Conservation (phyloP, 2,113 vertebrate genomes). For the Gymnarchus niloticus region DNA sequence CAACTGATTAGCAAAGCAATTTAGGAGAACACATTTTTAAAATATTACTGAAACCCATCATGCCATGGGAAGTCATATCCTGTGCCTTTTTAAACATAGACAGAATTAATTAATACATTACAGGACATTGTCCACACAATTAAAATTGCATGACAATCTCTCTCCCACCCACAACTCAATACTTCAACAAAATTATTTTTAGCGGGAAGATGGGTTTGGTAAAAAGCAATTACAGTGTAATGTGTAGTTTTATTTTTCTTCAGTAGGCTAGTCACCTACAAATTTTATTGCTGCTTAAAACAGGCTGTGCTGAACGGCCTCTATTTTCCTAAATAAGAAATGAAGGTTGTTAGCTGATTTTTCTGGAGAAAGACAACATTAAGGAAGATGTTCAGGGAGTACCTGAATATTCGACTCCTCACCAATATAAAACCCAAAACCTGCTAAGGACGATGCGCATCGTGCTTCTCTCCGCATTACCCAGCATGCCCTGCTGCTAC, state of each 20-base stretch:
- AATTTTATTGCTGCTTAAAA: neutral
- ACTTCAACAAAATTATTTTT: neutral
- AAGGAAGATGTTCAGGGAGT: neutral
- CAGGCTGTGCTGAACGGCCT: neutral
- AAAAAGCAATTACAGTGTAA: constrained; percentile 23
- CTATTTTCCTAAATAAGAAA: neutral
- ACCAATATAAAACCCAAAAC: neutral
- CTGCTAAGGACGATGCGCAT: neutral
- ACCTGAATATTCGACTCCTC: neutral
- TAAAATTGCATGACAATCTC: constrained; percentile 18
- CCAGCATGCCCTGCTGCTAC: neutral
- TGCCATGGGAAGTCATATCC: neutral
- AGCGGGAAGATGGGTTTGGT: neutral
- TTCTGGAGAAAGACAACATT: neutral
- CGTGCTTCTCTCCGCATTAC: neutral
- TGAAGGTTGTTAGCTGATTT: neutral
- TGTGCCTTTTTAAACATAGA: neutral
- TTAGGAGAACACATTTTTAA: constrained; percentile 1
- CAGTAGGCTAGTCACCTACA: neutral
- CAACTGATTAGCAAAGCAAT: neutral
- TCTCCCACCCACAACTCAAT: neutral
- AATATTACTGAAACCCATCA: neutral
- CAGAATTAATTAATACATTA: constrained; percentile 9
- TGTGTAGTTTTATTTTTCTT: neutral
- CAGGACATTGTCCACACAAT: neutral